Base-by-base conservation (phyloP, 2,888 invertebrate genomes). In the Smittia aterrima region DNA sequence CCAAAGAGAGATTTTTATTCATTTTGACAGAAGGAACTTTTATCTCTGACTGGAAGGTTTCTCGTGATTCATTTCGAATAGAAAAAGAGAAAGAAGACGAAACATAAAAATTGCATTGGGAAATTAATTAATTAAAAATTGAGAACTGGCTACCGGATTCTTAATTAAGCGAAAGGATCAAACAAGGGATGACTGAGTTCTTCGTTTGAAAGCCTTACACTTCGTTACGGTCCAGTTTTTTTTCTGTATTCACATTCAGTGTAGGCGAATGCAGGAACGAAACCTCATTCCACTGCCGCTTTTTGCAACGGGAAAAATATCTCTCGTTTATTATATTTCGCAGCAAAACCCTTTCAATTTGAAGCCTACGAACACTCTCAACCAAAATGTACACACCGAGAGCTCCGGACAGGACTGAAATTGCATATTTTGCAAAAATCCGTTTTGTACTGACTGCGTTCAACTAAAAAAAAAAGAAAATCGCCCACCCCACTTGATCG, bases 101-200 rank as follows among this genome's bases (percentile, higher is more conserved):
- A 66, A 66, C 66, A 66, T 41, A 67, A 70, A 47, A 70, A 70
- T 70, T 70, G 70, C 70, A 70, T 53, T 70, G 47, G 68, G 53
- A 70, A 70, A 27, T 70, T 70, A 70, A 70, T 70, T 70, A 70
- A 70, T 70, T 70, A 70, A 54, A 70, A 68, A 53, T 16, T n/a
- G 4, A 25, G 47, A n/a, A 11, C n/a, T 3, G 27, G 27, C 16
- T 16, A 27, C 18, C 58, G 41, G 54, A 70, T 70, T 16, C 54
- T 70, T 70, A 70, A 70, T 70, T 70, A 70, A 70, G 70, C 27
- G 20, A 58, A 58, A 18, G 22, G 58, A 47, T 47, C 53, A 47
- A 47, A 47, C 53, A 47, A 16, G 53, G 53, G 53, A 47, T 47
- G 38, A 38, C 6, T 38, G 53, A 3, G 53, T n/a, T 18, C 53